phyloP scores from a whole-genome alignment of 2,113 vertebrate species.

The Paramormyrops kingsleyae region DNA sequence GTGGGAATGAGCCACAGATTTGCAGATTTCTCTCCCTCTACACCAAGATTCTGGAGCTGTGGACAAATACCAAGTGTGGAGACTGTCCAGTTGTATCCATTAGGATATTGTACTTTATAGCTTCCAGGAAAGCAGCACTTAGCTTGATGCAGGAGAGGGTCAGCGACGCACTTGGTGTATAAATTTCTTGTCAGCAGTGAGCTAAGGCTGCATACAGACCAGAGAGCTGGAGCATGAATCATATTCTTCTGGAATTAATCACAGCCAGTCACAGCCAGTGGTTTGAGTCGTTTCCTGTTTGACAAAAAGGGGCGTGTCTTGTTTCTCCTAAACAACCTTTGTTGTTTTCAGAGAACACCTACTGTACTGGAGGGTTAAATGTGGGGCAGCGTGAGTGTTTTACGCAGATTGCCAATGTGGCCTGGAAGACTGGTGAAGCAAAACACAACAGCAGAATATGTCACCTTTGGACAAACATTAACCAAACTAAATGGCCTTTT shows the following conservation, averaged over 20 bases:
- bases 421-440: neutral
- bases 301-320: conserved; percentile 33
- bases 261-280: conserved; percentile 25
- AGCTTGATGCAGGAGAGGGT: neutral
- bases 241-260: conserved; percentile 42
- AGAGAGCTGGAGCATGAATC: conserved; percentile 31
- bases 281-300: conserved; percentile 39
- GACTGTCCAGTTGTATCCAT: neutral
- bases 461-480: neutral
- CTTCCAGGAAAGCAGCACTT: conserved; percentile 11
- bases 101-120: conserved; percentile 8
- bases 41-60: neutral
- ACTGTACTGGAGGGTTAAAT: neutral
- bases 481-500: neutral
- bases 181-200: conserved; percentile 43
- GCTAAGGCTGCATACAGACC: conserved; percentile 33
- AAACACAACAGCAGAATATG: neutral
- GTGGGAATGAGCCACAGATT: neutral
- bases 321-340: conserved; percentile 41
- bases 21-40: neutral
- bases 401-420: neutral
- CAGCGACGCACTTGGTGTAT: conserved; percentile 22
- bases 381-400: neutral
- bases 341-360: neutral
- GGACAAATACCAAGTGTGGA: neutral